Evolutionary conservation across 2,888 invertebrate species (phyloP).

Genomic region (Ormia ochracea): DNA sequence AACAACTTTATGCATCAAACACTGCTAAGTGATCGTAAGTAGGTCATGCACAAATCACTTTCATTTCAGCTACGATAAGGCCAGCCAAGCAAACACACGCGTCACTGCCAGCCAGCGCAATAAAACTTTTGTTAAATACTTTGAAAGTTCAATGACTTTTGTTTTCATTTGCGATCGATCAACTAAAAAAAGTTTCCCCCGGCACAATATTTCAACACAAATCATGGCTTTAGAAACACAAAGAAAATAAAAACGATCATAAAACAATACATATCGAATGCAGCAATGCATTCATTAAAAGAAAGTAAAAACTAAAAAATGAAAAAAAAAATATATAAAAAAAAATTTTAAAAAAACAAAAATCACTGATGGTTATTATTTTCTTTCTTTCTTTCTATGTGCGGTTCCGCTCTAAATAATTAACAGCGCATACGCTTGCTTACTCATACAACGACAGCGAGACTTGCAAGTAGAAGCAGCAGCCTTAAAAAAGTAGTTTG

Average conservation of each 20-base stretch:
- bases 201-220: conserved; percentile 55
- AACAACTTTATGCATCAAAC: neutral
- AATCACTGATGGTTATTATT: neutral
- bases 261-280: conserved; percentile 15
- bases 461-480: conserved; percentile 5
- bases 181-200: conserved; percentile 50
- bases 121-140: neutral
- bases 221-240: conserved; percentile 30
- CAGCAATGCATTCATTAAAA: conserved; percentile 54
- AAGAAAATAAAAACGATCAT: neutral
- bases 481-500: neutral
- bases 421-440: conserved; percentile 25
- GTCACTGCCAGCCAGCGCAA: neutral
- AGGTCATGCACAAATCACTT: conserved; percentile 54
- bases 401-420: conserved; percentile 52
- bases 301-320: conserved; percentile 47
- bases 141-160: conserved; percentile 40
- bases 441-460: neutral
- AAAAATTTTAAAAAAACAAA: too few relatives aligned
- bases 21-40: conserved; percentile 23
- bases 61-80: conserved; percentile 49
- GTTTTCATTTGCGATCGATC: conserved; percentile 8
- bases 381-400: conserved; percentile 33
- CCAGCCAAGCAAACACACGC: conserved; percentile 31
- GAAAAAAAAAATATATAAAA: too few relatives aligned